phyloP scores from a whole-genome alignment of 2,113 vertebrate genomes.

The Uropsilus gracilis region DNA sequence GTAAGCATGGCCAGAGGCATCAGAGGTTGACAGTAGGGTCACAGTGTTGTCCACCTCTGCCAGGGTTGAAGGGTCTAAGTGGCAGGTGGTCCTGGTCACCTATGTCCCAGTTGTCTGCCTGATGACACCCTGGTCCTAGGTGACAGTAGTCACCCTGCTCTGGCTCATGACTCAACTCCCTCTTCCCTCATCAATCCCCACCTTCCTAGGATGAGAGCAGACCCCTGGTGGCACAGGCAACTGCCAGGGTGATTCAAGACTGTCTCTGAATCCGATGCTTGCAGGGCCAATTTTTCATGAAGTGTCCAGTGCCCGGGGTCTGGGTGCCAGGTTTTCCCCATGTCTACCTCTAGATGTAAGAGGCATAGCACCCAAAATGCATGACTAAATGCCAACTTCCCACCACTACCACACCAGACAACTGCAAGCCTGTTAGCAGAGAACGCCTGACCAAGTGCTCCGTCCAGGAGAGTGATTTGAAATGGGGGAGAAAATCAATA shows the following conservation, averaged over 20 bases:
- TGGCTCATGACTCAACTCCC: not conserved
- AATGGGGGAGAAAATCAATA: not conserved
- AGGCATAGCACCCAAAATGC: no score
- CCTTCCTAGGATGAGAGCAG: not conserved
- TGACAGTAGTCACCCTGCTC: not conserved
- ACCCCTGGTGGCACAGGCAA: not conserved
- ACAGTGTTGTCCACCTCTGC: not conserved
- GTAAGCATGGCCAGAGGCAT: no score
- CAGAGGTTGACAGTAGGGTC: no score
- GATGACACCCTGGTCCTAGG: not conserved
- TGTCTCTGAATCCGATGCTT: not conserved
- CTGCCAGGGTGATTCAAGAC: not conserved
- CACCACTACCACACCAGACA: rapidly evolving
- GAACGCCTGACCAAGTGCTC: no score
- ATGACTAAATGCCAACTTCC: not conserved
- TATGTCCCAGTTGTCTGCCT: not conserved
- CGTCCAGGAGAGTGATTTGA: not conserved
- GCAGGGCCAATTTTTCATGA: not conserved
- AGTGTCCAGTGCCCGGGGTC: no score
- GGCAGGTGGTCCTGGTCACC: no score
- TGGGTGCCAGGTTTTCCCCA: not conserved
- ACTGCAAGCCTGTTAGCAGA: no score
- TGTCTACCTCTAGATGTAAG: not conserved
- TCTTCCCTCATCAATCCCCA: not conserved
- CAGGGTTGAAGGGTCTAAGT: not conserved